Evolutionary conservation across 2,888 invertebrate genomes (phyloP).

Genomic region (Agelastica alni): DNA sequence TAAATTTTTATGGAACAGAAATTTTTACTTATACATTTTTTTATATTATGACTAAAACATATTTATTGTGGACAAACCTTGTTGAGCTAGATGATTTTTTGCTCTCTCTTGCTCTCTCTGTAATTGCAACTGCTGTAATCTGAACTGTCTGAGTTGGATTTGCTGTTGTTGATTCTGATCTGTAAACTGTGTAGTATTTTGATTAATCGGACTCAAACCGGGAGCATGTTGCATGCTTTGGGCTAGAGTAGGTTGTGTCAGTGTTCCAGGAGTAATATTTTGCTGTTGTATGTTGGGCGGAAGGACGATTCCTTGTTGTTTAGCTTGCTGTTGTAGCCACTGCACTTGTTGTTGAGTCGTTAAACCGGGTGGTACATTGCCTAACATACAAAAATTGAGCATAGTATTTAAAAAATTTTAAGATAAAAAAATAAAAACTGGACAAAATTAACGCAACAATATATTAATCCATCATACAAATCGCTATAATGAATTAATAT

Average conservation of each 20-base stretch:
- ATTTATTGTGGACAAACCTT: conserved; percentile 26
- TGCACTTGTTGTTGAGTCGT: conserved; percentile 56
- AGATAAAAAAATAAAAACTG: too few relatives aligned
- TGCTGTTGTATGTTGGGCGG: conserved; percentile 53
- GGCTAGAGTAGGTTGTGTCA: conserved; percentile 30
- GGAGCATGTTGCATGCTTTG: conserved; percentile 42
- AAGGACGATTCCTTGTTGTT: conserved; percentile 53
- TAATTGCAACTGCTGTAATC: conserved; percentile 65
- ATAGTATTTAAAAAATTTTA: too few relatives aligned
- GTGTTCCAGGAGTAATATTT: conserved; percentile 41
- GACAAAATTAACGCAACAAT: too few relatives aligned
- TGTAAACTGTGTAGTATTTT: conserved; percentile 35
- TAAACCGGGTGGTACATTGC: conserved; percentile 53
- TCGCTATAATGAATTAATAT: too few relatives aligned
- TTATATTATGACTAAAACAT: too few relatives aligned
- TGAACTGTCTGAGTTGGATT: conserved; percentile 62
- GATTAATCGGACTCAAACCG: conserved; percentile 53
- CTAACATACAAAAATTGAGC: too few relatives aligned
- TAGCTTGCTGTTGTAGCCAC: conserved; percentile 56
- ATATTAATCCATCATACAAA: too few relatives aligned
- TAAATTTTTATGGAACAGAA: too few relatives aligned
- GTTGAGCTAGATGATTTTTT: conserved; percentile 41
- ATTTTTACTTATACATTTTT: too few relatives aligned
- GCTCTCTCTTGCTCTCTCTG: conserved; percentile 46
- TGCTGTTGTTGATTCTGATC: conserved; percentile 48